Base-by-base conservation (phyloP, 2,888 invertebrate genomes). In the Tachina lurida region DNA sequence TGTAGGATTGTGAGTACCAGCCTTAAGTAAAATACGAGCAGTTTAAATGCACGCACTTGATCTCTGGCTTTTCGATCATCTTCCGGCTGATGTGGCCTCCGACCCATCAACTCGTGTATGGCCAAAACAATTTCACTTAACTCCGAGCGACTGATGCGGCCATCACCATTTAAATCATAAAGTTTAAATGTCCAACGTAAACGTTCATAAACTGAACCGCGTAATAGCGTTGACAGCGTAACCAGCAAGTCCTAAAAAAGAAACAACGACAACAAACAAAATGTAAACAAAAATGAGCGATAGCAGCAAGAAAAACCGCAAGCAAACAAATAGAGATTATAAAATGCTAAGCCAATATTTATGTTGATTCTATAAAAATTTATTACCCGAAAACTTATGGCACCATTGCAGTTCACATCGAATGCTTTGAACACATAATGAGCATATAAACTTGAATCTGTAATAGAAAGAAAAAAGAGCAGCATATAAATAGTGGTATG, bases 341-440 rank as follows among this genome's bases (percentile, higher is more conserved):
- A 54, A 56, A 58, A 17, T 70, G 56, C 54, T 49, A 54, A 49
- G 22, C 19, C 41, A 76, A 78, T 68, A 47, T 68, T 79, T 75
- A 60, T 62, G 39, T 62, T 84, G 17, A 68, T 68, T 10, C 13
- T 47, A 78, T 62, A 47, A 70, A 73, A 67, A 63, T 80, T 74
- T 87, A 95, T 96, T 94, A 99, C 99, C 95, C 98, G 96, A 94
- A 99, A 99, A 93, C 97, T 98, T 94, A 99, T 98, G 91, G 98
- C 97, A 87, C 98, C 98, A 93, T 97, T 98, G 94, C 97, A 97
- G 94, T 98, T 98, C 89, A 98, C 97, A 93, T 99, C 98, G 93
- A 99, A 98, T 88, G 98, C 98, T 94, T 98, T 98, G 96, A 99
- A 99, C 94, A 99, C 98, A 94, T 98, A 98, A 94, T 98, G 98